These are phyloP conservation scores for Harpagoxenus sublaevis DNA, from an alignment of 2,888 invertebrate genomes.

Conservation along the genomic window DNA sequence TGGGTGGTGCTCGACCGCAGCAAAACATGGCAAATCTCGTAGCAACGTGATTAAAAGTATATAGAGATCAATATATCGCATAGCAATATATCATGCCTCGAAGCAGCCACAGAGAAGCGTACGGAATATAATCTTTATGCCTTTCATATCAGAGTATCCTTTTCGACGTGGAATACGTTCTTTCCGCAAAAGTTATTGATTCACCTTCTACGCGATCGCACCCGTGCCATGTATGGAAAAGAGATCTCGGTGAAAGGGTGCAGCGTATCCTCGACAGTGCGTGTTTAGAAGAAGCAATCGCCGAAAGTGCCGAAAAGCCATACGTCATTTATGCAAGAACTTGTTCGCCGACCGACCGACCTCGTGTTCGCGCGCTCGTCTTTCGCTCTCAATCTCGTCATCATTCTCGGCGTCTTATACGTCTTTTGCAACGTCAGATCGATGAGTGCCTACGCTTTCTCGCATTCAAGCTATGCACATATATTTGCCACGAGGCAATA, in stretches of 20 bases:
- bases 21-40: background rate
- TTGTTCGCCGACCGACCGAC: constrained; percentile 30
- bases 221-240: background rate
- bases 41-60: constrained; percentile 22
- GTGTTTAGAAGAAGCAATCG: constrained; percentile 41
- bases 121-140: constrained; percentile 27
- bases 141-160: background rate
- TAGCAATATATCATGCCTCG: constrained; percentile 8
- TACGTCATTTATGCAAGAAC: constrained; percentile 26
- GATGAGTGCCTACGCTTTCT: constrained; percentile 17
- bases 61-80: background rate
- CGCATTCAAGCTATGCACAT: constrained; percentile 31
- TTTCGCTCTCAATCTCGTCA: constrained; percentile 12
- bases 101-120: background rate
- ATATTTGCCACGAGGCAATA: constrained; percentile 40
- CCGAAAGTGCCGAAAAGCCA: constrained; percentile 25
- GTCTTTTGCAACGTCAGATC: constrained; percentile 29
- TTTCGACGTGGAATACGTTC: constrained; percentile 6
- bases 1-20: background rate
- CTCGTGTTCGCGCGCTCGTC: constrained; percentile 14
- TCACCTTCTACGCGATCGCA: background rate
- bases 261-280: background rate
- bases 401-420: constrained; percentile 1
- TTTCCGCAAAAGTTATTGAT: constrained; percentile 39
- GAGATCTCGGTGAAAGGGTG: background rate